phyloP scores from a whole-genome alignment of 2,113 vertebrate species.

The Leuciscus idus region DNA sequence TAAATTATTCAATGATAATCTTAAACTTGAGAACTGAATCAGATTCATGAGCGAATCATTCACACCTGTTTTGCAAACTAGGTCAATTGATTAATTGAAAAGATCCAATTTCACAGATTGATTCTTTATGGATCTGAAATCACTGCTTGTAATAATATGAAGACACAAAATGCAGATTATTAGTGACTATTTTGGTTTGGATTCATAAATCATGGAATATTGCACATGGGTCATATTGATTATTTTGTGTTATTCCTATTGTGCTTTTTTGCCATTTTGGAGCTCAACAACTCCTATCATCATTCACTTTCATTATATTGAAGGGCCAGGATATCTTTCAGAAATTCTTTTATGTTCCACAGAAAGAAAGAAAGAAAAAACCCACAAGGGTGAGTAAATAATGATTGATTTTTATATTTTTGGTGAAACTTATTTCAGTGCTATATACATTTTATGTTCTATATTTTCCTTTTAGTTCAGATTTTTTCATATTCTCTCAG shows the following conservation, averaged over 20 bases:
- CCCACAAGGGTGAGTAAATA: not conserved
- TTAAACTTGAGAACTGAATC: not conserved
- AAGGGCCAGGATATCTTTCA: not conserved
- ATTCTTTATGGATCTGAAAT: not conserved
- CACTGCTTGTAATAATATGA: not conserved
- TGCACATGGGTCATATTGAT: not conserved
- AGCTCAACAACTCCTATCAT: not conserved
- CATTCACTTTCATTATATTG: not conserved
- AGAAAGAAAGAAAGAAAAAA: not conserved
- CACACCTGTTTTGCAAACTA: not conserved
- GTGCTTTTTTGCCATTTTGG: not conserved
- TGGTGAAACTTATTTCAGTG: not conserved
- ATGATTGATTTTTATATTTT: slow-evolving; percentile 15
- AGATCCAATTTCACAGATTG: not conserved
- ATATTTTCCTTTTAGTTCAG: not conserved
- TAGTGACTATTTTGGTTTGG: not conserved
- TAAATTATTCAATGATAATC: not conserved
- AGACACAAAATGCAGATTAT: not conserved
- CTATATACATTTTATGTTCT: not conserved
- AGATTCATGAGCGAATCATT: not conserved
- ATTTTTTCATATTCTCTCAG: not conserved
- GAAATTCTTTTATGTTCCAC: not conserved
- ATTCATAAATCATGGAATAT: not conserved
- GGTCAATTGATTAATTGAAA: not conserved
- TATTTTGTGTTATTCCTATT: not conserved